phyloP scores from a whole-genome alignment of 2,113 vertebrate genomes.

The Brachirus orientalis region DNA sequence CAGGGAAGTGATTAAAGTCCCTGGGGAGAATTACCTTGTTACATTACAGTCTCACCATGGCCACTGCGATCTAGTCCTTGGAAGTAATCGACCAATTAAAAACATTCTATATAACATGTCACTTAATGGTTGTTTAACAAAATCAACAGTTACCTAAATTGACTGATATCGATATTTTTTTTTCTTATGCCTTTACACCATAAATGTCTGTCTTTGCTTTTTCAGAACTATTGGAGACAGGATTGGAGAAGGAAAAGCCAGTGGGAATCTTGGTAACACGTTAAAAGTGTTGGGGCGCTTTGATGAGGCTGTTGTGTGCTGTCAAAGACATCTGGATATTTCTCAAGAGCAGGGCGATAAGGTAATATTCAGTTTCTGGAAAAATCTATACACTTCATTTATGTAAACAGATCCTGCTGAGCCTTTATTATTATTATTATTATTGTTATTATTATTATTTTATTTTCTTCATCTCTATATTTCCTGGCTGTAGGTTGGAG shows the following conservation, averaged over 20 bases:
- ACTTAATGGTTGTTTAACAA: constrained; percentile 5
- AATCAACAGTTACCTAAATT: not conserved
- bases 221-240: constrained; percentile 93
- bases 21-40: constrained; percentile 59
- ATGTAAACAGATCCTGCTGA: not conserved
- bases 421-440: too few relatives aligned
- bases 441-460: not conserved
- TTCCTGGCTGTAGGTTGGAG: constrained; percentile 86
- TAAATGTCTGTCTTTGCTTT: constrained; percentile 14
- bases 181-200: too few relatives aligned
- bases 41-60: constrained; percentile 61
- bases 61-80: constrained; percentile 24
- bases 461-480: not conserved
- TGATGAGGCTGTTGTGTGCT: constrained; percentile 93
- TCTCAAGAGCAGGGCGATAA: constrained; percentile 96
- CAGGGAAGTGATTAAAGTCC: constrained; percentile 66
- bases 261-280: constrained; percentile 96
- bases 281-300: constrained; percentile 94
- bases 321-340: constrained; percentile 96
- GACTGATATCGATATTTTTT: not conserved
- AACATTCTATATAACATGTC: not conserved
- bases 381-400: not conserved
- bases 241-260: constrained; percentile 96
- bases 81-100: constrained; percentile 39
- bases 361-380: constrained; percentile 72